Percentiles rank a stretch among this genome's conserved stretches.
Conservation (phyloP, 2,888 invertebrate genomes). For the Oeneis ivallda region DNA sequence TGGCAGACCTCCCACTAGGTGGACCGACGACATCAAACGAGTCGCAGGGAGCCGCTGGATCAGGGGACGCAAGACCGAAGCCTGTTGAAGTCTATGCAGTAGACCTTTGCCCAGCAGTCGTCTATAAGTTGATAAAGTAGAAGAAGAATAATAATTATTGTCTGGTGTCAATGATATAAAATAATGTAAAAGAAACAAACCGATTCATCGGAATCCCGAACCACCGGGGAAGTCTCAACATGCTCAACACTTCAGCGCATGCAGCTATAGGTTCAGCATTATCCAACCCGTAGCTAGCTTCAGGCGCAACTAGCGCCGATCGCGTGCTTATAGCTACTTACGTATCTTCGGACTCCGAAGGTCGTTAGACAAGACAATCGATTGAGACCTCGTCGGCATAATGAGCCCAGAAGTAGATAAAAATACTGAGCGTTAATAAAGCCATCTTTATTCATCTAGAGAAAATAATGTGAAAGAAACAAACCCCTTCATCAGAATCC, state of each 20-base stretch:
- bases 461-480: slow-evolving; percentile 2
- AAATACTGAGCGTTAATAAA: no score
- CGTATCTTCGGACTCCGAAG: not conserved
- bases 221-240: slow-evolving; percentile 1
- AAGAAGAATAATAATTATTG: no score
- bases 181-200: no score
- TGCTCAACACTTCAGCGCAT: slow-evolving; percentile 12
- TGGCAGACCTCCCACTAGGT: no score
- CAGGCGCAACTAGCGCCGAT: slow-evolving; percentile 54
- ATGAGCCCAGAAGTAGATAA: not conserved
- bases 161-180: no score
- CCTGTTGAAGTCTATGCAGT: no score
- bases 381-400: no score
- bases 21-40: no score
- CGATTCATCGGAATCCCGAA: slow-evolving; percentile 14
- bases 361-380: not conserved
- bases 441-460: not conserved
- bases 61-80: no score
- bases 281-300: slow-evolving; percentile 40
- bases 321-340: slow-evolving; percentile 57
- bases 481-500: slow-evolving; percentile 30
- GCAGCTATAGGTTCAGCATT: slow-evolving; percentile 14
- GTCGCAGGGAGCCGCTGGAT: no score
- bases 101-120: no score
- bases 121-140: no score